phyloP scores from a whole-genome alignment of 2,113 vertebrate genomes.

The Zingel zingel region DNA sequence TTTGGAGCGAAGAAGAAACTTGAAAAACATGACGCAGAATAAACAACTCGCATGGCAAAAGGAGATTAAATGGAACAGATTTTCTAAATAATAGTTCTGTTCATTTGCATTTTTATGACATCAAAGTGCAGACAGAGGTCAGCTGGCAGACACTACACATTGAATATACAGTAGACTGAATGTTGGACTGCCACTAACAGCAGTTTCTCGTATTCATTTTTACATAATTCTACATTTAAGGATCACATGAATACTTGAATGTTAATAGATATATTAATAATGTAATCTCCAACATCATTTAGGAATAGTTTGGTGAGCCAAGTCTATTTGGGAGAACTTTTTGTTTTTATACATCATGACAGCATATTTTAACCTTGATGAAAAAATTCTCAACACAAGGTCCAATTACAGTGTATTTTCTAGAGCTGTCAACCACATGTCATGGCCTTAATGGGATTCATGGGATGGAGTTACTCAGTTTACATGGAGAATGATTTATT shows the following conservation, averaged over 20 bases:
- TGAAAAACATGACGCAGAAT: conserved; percentile 12
- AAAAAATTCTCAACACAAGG: background rate
- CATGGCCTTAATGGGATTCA: background rate
- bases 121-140: background rate
- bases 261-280: background rate
- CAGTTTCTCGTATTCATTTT: background rate
- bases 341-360: background rate
- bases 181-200: too few species aligned
- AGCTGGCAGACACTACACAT: background rate
- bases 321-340: background rate
- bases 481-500: background rate
- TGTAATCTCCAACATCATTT: background rate
- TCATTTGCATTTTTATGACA: conserved; percentile 1
- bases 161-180: background rate
- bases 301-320: too few species aligned
- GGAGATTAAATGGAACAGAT: background rate
- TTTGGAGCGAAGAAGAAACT: conserved; percentile 8
- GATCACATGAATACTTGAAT: background rate
- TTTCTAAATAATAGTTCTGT: background rate
- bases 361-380: background rate
- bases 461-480: background rate
- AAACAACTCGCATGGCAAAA: background rate
- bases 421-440: background rate
- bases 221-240: background rate
- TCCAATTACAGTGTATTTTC: background rate